These are phyloP conservation scores for Sternotherus odoratus DNA, from an alignment of 2,797 vertebrate genomes.

Conservation along the genomic window DNA sequence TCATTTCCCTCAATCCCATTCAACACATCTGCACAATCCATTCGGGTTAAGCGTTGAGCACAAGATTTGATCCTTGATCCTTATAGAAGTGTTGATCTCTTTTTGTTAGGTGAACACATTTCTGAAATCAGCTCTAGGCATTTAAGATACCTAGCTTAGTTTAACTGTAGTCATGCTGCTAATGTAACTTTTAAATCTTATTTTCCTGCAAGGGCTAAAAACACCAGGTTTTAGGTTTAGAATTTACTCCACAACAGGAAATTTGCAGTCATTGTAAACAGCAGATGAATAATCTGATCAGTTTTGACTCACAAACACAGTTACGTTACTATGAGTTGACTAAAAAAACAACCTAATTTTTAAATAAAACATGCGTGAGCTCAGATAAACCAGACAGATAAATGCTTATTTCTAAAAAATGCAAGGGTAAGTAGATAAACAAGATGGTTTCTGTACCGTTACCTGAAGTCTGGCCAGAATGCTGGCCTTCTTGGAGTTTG, in stretches of 20 bases:
- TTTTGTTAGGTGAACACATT: not conserved
- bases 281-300: not conserved
- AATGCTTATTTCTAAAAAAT: not conserved
- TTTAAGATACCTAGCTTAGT: not conserved
- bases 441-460: slow-evolving; percentile 83
- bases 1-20: not conserved
- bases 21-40: not conserved
- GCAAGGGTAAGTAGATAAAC: slow-evolving; percentile 57
- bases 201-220: not conserved
- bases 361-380: not conserved
- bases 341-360: not conserved
- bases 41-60: not conserved
- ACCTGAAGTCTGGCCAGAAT: slow-evolving; percentile 99
- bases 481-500: slow-evolving; percentile 99
- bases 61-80: not conserved
- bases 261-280: not conserved
- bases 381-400: not conserved
- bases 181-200: not conserved
- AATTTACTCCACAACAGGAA: not conserved
- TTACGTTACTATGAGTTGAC: fast-evolving
- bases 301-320: not conserved
- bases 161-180: not conserved
- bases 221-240: not conserved
- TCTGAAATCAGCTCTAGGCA: not conserved
- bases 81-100: not conserved